Conservation (phyloP, 2,797 vertebrate species). For the Mycteria americana region DNA sequence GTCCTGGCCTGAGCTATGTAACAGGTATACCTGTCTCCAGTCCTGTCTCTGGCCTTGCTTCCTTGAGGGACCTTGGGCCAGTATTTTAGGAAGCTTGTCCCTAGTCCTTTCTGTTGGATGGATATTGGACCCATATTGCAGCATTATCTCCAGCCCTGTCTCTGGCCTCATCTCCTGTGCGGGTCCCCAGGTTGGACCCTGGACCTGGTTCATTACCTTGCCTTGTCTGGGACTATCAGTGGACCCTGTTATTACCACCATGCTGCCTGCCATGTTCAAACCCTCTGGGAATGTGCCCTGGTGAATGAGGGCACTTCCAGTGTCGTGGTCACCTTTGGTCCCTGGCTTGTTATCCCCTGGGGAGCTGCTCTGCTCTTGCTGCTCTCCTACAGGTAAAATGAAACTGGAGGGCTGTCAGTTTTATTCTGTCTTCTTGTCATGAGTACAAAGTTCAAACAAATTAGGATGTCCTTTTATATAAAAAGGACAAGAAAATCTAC, state of each 20-base stretch:
- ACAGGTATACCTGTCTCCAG: accelerated
- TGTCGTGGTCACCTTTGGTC: neutral
- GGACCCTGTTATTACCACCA: neutral
- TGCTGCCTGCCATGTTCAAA: neutral
- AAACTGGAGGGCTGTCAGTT: neutral
- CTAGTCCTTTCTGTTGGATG: neutral
- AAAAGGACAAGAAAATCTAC: neutral
- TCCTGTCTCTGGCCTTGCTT: neutral
- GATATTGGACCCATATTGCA: neutral
- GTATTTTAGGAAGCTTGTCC: neutral
- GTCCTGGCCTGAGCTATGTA: neutral
- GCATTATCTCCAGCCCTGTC: neutral
- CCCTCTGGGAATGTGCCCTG: neutral
- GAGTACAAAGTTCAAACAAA: neutral
- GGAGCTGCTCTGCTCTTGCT: neutral
- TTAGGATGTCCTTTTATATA: neutral
- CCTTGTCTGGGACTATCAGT: neutral
- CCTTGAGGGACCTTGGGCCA: neutral
- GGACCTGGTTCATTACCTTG: neutral
- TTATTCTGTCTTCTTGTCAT: neutral
- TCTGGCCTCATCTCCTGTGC: neutral
- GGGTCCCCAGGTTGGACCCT: neutral
- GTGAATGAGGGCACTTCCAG: neutral
- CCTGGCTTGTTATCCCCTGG: neutral
- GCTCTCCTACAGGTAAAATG: neutral